Conservation (phyloP, 2,888 invertebrate species). For the Dendrolimus houi region DNA sequence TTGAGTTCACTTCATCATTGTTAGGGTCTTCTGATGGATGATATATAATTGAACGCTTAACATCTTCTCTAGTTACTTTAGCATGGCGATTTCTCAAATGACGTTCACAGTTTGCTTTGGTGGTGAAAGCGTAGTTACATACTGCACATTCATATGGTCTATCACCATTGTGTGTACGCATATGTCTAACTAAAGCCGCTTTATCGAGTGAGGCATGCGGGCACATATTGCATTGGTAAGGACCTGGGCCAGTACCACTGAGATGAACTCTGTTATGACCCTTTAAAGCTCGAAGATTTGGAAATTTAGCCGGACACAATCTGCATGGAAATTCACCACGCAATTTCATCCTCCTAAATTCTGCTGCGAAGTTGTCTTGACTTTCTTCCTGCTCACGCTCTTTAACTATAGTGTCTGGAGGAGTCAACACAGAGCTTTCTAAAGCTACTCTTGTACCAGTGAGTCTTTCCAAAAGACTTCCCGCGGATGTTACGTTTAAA, state of each 20-base stretch:
- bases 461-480: conserved; percentile 80
- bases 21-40: conserved; percentile 91
- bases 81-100: conserved; percentile 94
- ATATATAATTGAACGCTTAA: conserved; percentile 91
- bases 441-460: conserved; percentile 59
- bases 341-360: conserved; percentile 91
- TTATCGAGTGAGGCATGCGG: conserved; percentile 93
- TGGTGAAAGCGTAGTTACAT: conserved; percentile 98
- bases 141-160: conserved; percentile 95
- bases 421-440: conserved; percentile 59
- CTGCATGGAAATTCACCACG: conserved; percentile 94
- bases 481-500: conserved; percentile 84
- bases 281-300: conserved; percentile 91
- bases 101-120: conserved; percentile 97
- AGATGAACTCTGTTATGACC: conserved; percentile 93
- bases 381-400: conserved; percentile 79
- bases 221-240: conserved; percentile 96
- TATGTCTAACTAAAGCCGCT: conserved; percentile 92
- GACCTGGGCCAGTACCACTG: conserved; percentile 84
- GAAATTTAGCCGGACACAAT: conserved; percentile 91
- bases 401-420: conserved; percentile 55
- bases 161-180: conserved; percentile 96
- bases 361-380: conserved; percentile 89
- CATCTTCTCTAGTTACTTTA: conserved; percentile 90
- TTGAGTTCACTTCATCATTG: conserved; percentile 81